A percentile compares a stretch with the other conserved stretches of the same genome.
Evolutionary conservation across 2,888 invertebrate species (phyloP).

Genomic region (Beris chalybata): DNA sequence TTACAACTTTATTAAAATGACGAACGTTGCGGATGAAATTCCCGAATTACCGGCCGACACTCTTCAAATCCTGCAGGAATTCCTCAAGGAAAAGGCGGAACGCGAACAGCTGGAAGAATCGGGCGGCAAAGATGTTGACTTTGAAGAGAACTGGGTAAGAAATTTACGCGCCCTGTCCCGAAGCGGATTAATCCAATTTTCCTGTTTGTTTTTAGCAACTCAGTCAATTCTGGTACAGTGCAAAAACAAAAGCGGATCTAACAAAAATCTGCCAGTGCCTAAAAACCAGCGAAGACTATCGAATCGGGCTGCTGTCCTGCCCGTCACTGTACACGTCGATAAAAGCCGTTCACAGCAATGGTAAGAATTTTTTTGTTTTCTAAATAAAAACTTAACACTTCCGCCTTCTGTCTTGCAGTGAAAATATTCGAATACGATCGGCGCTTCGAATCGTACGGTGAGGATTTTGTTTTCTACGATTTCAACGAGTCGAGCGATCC

Average conservation of each 20-base stretch:
- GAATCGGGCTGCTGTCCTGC: slow-evolving; percentile 83
- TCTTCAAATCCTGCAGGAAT: slow-evolving; percentile 74
- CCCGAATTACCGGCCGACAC: slow-evolving; percentile 71
- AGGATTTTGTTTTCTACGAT: slow-evolving; percentile 84
- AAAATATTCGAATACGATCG: slow-evolving; percentile 81
- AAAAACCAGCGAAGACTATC: slow-evolving; percentile 58
- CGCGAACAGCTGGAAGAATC: slow-evolving; percentile 61
- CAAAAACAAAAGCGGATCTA: slow-evolving; percentile 72
- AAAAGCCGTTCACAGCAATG: slow-evolving; percentile 55
- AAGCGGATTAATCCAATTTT: neutral
- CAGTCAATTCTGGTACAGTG: slow-evolving; percentile 97
- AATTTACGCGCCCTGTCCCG: neutral
- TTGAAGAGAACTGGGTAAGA: slow-evolving; percentile 82
- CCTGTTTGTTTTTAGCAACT: slow-evolving; percentile 73
- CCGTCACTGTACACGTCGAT: slow-evolving; percentile 79
- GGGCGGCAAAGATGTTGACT: slow-evolving; percentile 57
- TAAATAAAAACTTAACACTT: slow-evolving; percentile 54
- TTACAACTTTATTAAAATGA: no score
- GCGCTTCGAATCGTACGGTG: slow-evolving; percentile 76
- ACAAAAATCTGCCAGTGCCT: slow-evolving; percentile 66
- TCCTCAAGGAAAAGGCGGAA: slow-evolving; percentile 71
- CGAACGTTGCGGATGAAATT: slow-evolving; percentile 58
- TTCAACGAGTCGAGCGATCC: slow-evolving; percentile 80
- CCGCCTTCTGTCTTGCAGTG: slow-evolving; percentile 51
- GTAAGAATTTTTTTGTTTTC: slow-evolving; percentile 39